Base-by-base conservation (phyloP, 2,797 vertebrate species). In the Lepus townsendii region DNA sequence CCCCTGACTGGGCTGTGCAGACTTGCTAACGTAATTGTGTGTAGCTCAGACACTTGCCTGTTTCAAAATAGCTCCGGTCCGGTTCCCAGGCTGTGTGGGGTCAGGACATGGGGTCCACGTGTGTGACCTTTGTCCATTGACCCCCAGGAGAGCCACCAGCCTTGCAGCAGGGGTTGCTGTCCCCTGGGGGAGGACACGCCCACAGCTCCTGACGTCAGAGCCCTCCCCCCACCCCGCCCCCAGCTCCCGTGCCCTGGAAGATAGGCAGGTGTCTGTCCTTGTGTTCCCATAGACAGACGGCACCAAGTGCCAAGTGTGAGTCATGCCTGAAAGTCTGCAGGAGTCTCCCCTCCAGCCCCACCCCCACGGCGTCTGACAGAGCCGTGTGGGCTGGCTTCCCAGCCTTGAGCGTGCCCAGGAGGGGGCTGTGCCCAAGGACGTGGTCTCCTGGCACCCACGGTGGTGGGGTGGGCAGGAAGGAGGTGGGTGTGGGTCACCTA, bases 171-270 rank as follows among this genome's bases (percentile, higher is more conserved):
- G 52, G 72, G 22, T 32, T 12, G 16, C 47, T 50, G 16, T 35
- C 63, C 14, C 11, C 6, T 26, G 7, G 1, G 0, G 2, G n/a
- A 83, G 38, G 38, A 16, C 1, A 1, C 22, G 10, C 38, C 66
- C 32, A 57, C 13, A 12, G 50, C 7, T 68, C 54, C 19, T 14
- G 14, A 57, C 3, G 54, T 57, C 54, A 16, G 54, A 57, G 54
- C 54, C 17, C 54, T 16, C 14, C 10, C 54, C 54, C 54, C 17
- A 4, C 19, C 54, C 8, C 42, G 5, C 42, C 42, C 42, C 42
- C 42, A 8, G 35, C 42, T 8, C 42, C 42, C 1, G 30, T 8
- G 1, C 14, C 10, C 60, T 12, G 50, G 47, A 75, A 50, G 19
- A 30, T n/a, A 66, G 38, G 6, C 7, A 0, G 75, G 26, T 27